Evolutionary conservation across 1,140 invertebrate genomes (phyloP), one percentile per base, ranked within the genome.

Genomic region (Latrodectus geometricus): DNA sequence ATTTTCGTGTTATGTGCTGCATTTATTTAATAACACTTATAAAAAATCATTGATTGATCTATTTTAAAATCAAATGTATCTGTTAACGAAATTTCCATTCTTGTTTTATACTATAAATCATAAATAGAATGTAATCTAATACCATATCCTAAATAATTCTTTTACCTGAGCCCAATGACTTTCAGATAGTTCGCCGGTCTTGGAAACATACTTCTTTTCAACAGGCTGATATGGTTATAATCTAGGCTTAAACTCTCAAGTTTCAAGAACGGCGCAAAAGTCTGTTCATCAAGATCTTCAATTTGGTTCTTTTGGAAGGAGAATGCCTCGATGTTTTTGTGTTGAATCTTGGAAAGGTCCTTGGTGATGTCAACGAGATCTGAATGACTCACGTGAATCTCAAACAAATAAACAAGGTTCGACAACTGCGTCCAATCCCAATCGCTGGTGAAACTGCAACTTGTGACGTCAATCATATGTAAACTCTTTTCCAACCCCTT

Each of bases 351-450:
- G 9, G 68, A n/a, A 1, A 79, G 7, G 3, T 56, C 75, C 2
- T 77, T 50, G 1, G 76, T 72, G 15, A 86, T 49, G 1, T 73
- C 35, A 1, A 52, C 20, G 0, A 86, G 66, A 20, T 86, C 65
- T 0, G 84, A 70, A 9, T 86, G 21, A 7, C 50, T 61, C 0
- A 86, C 76, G 1, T 72, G 68, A n/a, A 86, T 49, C 35, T 86
- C 76, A 65, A 70, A 48, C 8, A 86, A 65, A 14, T 73, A 75
- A 3, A 48, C 20, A 48, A 86, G n/a, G 15, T 72, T 69, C 0
- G 49, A 15, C 69, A 86, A 21, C n/a, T 78, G 74, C 11, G 21
- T 68, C 84, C 84, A 86, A 21, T 78, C 52, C 84, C 84, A 86
- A 52, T 21, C n/a, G 21, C n/a, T 72, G 52, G 17, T 20, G 35